phyloP scores from a whole-genome alignment of 2,888 invertebrate species.

The Drosophila neonasuta region DNA sequence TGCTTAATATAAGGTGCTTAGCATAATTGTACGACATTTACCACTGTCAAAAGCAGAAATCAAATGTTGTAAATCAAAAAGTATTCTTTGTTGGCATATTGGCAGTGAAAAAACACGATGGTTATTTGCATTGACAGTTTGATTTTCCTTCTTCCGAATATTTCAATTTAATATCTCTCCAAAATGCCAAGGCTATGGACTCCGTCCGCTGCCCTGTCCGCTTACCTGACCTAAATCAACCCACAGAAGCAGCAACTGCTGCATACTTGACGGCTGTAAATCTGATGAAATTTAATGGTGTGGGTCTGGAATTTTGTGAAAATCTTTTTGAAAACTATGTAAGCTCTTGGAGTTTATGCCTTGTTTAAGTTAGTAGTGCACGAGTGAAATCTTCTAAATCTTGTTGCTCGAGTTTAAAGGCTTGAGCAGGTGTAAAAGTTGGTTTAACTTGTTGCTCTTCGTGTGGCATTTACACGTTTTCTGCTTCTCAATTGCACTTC shows the following conservation, averaged over 20 bases:
- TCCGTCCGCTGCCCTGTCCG: background rate
- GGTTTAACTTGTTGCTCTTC: background rate
- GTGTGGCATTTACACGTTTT: background rate
- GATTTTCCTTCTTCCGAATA: slow-evolving; percentile 1
- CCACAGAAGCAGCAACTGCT: background rate
- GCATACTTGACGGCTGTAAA: slow-evolving; percentile 9
- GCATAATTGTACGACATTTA: slow-evolving; percentile 12
- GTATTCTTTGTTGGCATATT: too few relatives aligned
- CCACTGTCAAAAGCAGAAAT: background rate
- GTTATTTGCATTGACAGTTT: slow-evolving; percentile 7
- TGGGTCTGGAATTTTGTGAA: background rate
- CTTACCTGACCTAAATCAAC: slow-evolving; percentile 16
- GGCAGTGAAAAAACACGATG: background rate
- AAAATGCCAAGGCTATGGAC: slow-evolving; percentile 1
- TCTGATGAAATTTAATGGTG: background rate
- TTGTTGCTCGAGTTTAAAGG: background rate
- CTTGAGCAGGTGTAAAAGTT: background rate
- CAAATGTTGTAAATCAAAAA: background rate
- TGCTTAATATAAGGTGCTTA: slow-evolving; percentile 5
- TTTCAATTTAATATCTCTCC: slow-evolving; percentile 12
- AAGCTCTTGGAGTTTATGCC: background rate
- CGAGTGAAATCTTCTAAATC: background rate
- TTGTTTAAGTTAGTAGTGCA: background rate
- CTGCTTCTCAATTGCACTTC: background rate
- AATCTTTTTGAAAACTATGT: background rate